phyloP scores from a whole-genome alignment of 2,888 invertebrate genomes.

The Scaptomyza polygonia region DNA sequence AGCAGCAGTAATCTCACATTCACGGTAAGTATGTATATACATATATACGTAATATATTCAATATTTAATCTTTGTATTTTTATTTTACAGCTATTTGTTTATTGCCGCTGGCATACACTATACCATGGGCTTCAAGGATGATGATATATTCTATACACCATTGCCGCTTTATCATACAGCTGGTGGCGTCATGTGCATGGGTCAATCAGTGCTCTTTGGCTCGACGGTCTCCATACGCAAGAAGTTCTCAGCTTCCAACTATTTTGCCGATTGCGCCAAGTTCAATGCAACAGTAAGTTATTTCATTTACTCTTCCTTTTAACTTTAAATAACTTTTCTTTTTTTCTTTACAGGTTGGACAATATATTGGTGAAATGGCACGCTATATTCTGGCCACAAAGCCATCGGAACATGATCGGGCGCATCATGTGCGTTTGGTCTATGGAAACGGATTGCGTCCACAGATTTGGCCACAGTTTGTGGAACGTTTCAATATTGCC shows the following conservation, averaged over 20 bases:
- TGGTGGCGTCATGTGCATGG: constrained; percentile 93
- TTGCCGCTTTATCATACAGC: constrained; percentile 98
- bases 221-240: constrained; percentile 92
- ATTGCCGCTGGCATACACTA: constrained; percentile 90
- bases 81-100: constrained; percentile 88
- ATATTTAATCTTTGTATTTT: background rate
- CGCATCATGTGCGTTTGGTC: constrained; percentile 90
- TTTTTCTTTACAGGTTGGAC: constrained; percentile 88
- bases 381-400: constrained; percentile 92
- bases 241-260: constrained; percentile 97
- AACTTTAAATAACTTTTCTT: background rate
- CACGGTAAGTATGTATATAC: constrained; percentile 87
- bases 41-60: too few relatives aligned
- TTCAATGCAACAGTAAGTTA: constrained; percentile 94
- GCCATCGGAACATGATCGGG: constrained; percentile 88
- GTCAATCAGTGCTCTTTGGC: constrained; percentile 92
- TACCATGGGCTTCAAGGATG: constrained; percentile 87
- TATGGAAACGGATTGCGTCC: constrained; percentile 97
- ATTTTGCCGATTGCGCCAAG: constrained; percentile 96
- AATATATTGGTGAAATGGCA: constrained; percentile 96
- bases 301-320: background rate
- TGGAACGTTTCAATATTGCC: constrained; percentile 92
- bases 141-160: constrained; percentile 94
- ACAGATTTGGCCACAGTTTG: constrained; percentile 95
- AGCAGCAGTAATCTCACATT: constrained; percentile 97